These are phyloP conservation scores for Pongo pygmaeus DNA, from an alignment of 2,113 vertebrate genomes.

Conservation along the genomic window DNA sequence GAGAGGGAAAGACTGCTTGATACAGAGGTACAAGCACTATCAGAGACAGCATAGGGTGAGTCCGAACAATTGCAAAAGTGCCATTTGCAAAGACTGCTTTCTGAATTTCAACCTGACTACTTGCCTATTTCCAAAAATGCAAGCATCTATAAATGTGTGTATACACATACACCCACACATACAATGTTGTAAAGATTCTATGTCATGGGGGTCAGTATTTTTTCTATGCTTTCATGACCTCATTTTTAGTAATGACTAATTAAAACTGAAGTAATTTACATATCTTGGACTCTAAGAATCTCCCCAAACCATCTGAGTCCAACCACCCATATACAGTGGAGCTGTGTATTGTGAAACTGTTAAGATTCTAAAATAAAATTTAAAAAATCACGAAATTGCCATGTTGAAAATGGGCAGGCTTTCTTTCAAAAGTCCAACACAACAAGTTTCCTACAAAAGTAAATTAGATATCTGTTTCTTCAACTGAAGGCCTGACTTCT, in stretches of 20 bases:
- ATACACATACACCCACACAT: neutral
- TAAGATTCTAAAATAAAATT: neutral
- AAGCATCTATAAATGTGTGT: neutral
- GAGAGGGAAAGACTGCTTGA: neutral
- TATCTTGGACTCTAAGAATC: neutral
- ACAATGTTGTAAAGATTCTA: neutral
- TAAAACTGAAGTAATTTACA: neutral
- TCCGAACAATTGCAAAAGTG: neutral
- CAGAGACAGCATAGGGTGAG: neutral
- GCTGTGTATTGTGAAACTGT: neutral
- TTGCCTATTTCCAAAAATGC: neutral
- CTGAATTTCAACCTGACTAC: neutral
- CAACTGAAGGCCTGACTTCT: neutral
- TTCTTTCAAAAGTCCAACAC: neutral
- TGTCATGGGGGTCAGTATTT: neutral
- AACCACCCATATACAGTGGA: neutral
- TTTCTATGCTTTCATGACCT: neutral
- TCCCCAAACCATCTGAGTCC: neutral
- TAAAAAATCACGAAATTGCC: too few species aligned
- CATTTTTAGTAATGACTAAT: constrained; percentile 24
- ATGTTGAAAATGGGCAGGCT: neutral
- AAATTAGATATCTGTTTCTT: neutral
- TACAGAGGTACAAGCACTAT: neutral
- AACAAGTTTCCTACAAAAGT: neutral
- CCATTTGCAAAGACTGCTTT: constrained; percentile 7